phyloP scores from a whole-genome alignment of 2,797 vertebrate species.

The Chiroxiphia lanceolata region DNA sequence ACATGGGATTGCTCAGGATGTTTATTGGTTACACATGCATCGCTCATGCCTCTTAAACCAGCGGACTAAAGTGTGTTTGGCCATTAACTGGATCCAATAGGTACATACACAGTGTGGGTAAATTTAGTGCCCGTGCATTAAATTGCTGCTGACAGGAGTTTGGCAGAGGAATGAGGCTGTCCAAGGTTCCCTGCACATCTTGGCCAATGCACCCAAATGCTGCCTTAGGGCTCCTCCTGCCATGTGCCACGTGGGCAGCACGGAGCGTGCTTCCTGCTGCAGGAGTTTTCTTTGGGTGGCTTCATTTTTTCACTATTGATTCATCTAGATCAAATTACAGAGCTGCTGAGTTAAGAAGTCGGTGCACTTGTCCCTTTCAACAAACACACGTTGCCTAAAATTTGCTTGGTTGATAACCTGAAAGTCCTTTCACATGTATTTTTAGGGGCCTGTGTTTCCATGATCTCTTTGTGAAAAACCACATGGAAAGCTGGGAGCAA shows the following conservation, averaged over 20 bases:
- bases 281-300: neutral
- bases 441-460: neutral
- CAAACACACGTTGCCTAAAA: neutral
- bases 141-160: neutral
- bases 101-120: constrained; percentile 1
- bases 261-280: neutral
- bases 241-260: neutral
- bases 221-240: neutral
- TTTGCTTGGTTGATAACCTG: neutral
- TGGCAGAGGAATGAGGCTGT: neutral
- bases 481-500: neutral
- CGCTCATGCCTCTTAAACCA: constrained; percentile 17
- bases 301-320: neutral
- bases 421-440: neutral
- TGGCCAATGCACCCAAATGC: neutral
- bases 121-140: neutral
- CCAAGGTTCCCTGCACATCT: neutral
- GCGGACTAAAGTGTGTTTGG: constrained; percentile 3
- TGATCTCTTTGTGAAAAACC: neutral
- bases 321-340: neutral
- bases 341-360: neutral
- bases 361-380: neutral
- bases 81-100: neutral
- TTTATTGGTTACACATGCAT: constrained; percentile 15
- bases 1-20: neutral